Evolutionary conservation across 2,797 vertebrate species (phyloP).

Genomic region (Chrysocyon brachyurus): DNA sequence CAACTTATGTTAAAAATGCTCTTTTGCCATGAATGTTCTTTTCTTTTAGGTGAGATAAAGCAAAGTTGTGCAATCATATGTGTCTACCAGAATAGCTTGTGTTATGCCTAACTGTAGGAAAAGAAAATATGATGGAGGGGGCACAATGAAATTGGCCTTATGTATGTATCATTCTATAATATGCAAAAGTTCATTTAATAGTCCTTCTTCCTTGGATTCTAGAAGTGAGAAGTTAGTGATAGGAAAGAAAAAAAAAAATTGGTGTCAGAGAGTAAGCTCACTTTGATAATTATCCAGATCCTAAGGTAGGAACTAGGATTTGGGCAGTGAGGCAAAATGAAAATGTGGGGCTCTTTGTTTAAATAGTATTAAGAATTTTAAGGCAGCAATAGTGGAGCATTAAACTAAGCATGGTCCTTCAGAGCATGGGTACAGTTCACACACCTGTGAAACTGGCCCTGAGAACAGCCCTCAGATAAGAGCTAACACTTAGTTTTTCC

Average conservation of each 20-base stretch:
- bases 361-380: background rate
- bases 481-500: background rate
- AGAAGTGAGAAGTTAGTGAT: background rate
- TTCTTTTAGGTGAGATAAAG: background rate
- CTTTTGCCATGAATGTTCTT: background rate
- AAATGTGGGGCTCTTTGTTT: background rate
- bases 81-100: background rate
- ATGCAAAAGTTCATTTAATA: background rate
- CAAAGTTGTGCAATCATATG: background rate
- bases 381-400: background rate
- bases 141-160: background rate
- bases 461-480: background rate
- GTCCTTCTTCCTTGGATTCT: background rate
- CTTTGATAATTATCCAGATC: background rate
- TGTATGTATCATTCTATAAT: background rate
- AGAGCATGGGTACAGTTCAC: background rate
- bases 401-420: background rate
- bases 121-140: background rate
- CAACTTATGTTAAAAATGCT: slow-evolving; percentile 17
- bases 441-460: background rate
- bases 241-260: background rate
- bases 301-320: background rate
- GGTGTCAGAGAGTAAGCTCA: background rate
- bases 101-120: background rate
- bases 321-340: background rate